Evolutionary conservation across 1,140 invertebrate genomes (phyloP), one percentile per base, ranked within the genome.

Genomic region (Archegozetes longisetosus): DNA sequence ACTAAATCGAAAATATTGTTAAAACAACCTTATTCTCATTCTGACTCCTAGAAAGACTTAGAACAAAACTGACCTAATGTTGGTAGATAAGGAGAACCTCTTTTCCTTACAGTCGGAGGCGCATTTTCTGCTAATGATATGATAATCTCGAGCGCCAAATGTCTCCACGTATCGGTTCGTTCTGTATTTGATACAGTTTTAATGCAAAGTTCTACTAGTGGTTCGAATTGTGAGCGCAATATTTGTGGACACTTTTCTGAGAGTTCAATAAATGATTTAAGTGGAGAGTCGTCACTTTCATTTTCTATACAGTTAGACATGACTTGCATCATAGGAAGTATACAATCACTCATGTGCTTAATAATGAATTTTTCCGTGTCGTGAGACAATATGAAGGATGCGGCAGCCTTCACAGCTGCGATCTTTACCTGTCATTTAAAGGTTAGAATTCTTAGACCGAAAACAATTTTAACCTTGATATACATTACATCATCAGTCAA

Each of bases 91-190:
- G 84, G 84, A 2, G 78, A 56, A 14, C 83, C 75, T 66, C 84
- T 80, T 73, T 96, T 98, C 20, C 93, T 81, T 17, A 99, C 83
- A 85, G 95, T 95, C 1, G 88, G 86, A 17, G 95, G 85, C 0
- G 91, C 90, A 46, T 86, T 88, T 78, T 99, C 96, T 46, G 90
- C 82, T 54, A 98, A 71, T 2, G 93, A 93, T 12, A 98, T 89
- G 71, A 98, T 80, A 17, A 92, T 85, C 75, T 98, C 95, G 14
- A 99, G 72, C 0, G 86, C 83, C 47, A 97, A 76, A 70, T 97
- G 90, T 55, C 90, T 79, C 82, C 86, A 92, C 9, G 80, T 81
- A 67, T 95, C 89, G 61, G 82, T 78, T 28, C 85, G 78, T 27
- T 88, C 82, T 12, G 75, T 71, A 68, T 89, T 82, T 24, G 78